Conservation (phyloP, 92 coral and sea anemone genomes). For the Phenganax stokvisi region DNA sequence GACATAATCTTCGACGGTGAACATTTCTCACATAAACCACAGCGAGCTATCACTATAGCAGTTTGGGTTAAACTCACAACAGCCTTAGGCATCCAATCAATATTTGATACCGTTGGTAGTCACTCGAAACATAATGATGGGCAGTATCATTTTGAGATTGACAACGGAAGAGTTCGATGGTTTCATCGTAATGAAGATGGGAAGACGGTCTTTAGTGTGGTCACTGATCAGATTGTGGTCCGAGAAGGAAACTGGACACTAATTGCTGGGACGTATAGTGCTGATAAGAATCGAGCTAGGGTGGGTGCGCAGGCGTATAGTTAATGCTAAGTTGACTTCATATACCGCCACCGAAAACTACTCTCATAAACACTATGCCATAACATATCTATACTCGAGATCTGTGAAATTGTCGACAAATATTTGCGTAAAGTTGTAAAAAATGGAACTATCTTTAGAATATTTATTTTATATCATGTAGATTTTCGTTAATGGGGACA, state of each 20-base stretch:
- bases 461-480: constrained; percentile 6
- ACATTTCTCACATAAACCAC: constrained; percentile 66
- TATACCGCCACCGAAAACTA: too few relatives aligned
- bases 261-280: constrained; percentile 78
- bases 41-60: constrained; percentile 80
- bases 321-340: neutral
- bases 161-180: constrained; percentile 92
- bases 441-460: too few relatives aligned
- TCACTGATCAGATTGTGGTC: constrained; percentile 54
- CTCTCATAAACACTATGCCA: too few relatives aligned
- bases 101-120: constrained; percentile 84
- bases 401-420: too few relatives aligned
- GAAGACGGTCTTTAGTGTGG: constrained; percentile 74
- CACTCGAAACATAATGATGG: constrained; percentile 74
- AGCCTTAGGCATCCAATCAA: constrained; percentile 84
- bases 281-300: constrained; percentile 66
- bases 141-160: constrained; percentile 87
- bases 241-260: constrained; percentile 73
- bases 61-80: constrained; percentile 89
- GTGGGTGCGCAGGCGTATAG: constrained; percentile 43
- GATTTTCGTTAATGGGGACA: constrained; percentile 87
- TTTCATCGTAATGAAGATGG: constrained; percentile 81
- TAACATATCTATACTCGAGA: too few relatives aligned
- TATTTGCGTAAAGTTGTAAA: too few relatives aligned
- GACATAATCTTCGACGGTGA: constrained; percentile 83